Evolutionary conservation across 1,140 invertebrate species (phyloP), one percentile per base, ranked within the genome.

Genomic region (Papilio aristodemus): DNA sequence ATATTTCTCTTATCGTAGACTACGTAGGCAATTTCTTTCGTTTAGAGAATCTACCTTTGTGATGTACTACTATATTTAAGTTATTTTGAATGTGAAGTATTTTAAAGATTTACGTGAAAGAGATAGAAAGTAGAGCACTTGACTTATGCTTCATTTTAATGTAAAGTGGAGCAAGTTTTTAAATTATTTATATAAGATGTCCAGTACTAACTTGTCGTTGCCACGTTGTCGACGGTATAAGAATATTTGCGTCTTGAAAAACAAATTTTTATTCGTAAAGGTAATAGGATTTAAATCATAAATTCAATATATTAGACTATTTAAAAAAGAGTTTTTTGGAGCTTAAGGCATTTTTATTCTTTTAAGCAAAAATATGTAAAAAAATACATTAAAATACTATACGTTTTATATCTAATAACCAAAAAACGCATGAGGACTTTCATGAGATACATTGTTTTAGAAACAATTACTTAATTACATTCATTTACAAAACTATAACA

Each of bases 101-200:
- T 54, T 54, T 22, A 54, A 50, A 25, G 9, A 54, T 46, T 46
- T 22, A 25, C 46, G 46, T 54, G 11, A 54, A 54, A 10, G 17
- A 17, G 46, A 4, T 19, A 54, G 19, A 19, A 43, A 54, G 46
- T 10, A 54, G 19, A 54, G 19, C 19, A 54, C 22, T 54, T 54
- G 19, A 54, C 19, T 54, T 54, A 25, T 54, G 17, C 46, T 54
- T 5, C 46, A 54, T 22, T 22, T 54, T 22, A 11, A 54, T 22
- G 46, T 54, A 19, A 54, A 54, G 8, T 25, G n/a, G 19, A 54
- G 46, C 10, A 54, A 54, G 46, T 54, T 54, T n/a, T 54, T 54
- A 54, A 54, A 22, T 54, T 54, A 54, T 54, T 54, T n/a, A n/a
- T n/a, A n/a, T n/a, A 22, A 54, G 46, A 54, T 54, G 22, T 54